A percentile compares a stretch with the other conserved stretches of the same genome.
phyloP scores from a whole-genome alignment of 2,113 vertebrate species.

The Astur gentilis region DNA sequence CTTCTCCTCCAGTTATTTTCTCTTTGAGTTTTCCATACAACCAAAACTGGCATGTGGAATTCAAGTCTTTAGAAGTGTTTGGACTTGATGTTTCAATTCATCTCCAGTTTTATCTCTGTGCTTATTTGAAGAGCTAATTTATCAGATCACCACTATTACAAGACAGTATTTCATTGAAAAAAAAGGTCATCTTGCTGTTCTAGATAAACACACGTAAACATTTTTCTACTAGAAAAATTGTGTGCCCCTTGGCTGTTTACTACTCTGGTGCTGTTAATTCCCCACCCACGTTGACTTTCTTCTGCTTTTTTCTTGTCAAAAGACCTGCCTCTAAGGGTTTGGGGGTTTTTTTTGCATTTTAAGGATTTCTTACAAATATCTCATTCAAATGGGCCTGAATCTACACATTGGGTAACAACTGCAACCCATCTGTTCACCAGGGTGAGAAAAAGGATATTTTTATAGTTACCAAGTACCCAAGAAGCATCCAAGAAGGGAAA shows the following conservation, averaged over 20 bases:
- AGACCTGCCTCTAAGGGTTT: not conserved
- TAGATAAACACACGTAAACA: not conserved
- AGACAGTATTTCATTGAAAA: not conserved
- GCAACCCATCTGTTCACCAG: not conserved
- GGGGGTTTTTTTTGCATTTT: not conserved
- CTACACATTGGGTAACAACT: not conserved
- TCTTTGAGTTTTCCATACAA: not conserved
- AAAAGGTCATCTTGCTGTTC: not conserved
- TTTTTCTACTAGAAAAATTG: not conserved
- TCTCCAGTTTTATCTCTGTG: not conserved
- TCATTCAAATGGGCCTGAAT: not conserved
- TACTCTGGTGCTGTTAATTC: not conserved
- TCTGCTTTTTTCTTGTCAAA: not conserved
- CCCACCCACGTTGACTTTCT: not conserved
- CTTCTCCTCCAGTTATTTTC: not conserved
- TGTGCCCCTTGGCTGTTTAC: not conserved
- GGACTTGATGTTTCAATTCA: not conserved
- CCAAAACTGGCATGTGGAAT: not conserved
- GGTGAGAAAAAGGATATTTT: not conserved
- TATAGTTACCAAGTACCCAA: not conserved
- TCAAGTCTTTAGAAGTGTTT: not conserved
- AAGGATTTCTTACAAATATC: not conserved
- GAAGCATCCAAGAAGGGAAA: not conserved
- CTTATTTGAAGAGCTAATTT: not conserved
- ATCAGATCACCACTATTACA: not conserved